These are phyloP conservation scores for Cenopis cana DNA, from an alignment of 2,888 invertebrate genomes.

Conservation along the genomic window DNA sequence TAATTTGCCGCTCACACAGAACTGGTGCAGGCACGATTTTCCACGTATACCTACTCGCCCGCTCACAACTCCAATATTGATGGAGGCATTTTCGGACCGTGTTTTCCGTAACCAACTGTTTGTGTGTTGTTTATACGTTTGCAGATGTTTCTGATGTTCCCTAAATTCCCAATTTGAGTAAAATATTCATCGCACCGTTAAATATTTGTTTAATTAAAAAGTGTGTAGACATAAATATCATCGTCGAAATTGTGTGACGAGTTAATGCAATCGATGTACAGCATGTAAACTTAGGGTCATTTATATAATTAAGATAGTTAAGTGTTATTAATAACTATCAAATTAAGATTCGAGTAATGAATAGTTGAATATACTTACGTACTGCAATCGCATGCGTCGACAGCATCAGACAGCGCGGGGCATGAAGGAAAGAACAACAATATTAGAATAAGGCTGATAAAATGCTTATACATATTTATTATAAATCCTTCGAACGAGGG, in stretches of 20 bases:
- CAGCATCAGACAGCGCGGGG: slow-evolving; percentile 53
- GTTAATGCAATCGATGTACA: slow-evolving; percentile 8
- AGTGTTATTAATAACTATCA: slow-evolving; percentile 25
- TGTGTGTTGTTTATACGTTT: slow-evolving; percentile 34
- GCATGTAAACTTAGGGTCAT: slow-evolving; percentile 11
- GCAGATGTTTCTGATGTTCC: slow-evolving; percentile 2
- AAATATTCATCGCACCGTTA: not conserved
- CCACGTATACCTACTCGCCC: slow-evolving; percentile 62
- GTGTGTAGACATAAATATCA: not conserved
- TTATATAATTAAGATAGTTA: slow-evolving; percentile 25
- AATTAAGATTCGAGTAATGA: slow-evolving; percentile 35
- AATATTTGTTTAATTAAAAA: slow-evolving; percentile 1
- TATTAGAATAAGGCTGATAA: slow-evolving; percentile 18
- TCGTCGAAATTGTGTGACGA: not conserved
- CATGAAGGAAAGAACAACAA: slow-evolving; percentile 59
- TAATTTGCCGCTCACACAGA: slow-evolving; percentile 80
- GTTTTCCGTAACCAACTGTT: slow-evolving; percentile 47
- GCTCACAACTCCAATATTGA: slow-evolving; percentile 58
- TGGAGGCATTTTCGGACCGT: slow-evolving; percentile 57
- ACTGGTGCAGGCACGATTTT: slow-evolving; percentile 70
- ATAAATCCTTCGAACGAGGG: slow-evolving; percentile 34
- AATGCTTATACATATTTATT: slow-evolving; percentile 40
- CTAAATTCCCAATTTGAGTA: not conserved
- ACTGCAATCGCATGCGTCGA: slow-evolving; percentile 61
- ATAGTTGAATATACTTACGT: slow-evolving; percentile 66